Evolutionary conservation across 1,140 invertebrate genomes (phyloP).

Genomic region (Eciton burchellii): DNA sequence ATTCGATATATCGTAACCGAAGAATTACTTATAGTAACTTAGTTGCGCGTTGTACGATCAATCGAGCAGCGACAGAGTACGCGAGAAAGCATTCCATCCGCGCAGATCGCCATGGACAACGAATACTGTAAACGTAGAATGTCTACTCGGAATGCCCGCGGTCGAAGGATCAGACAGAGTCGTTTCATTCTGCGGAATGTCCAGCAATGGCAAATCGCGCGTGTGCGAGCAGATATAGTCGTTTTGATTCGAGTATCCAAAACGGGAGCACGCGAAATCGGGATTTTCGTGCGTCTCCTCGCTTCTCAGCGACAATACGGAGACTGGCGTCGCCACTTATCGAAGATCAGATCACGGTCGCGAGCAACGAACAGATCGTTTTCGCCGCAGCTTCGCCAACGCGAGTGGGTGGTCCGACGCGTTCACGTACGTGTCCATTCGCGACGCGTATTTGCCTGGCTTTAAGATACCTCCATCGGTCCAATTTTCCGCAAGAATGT

Average conservation of each 20-base stretch:
- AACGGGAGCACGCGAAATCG: neutral
- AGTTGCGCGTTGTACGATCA: too few relatives aligned
- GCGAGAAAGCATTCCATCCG: too few relatives aligned
- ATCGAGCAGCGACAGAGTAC: too few relatives aligned
- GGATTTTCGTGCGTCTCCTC: neutral
- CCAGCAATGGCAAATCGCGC: neutral
- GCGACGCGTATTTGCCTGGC: constrained; percentile 70
- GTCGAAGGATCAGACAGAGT: too few relatives aligned
- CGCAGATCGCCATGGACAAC: too few relatives aligned
- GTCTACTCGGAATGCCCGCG: too few relatives aligned
- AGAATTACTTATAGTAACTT: too few relatives aligned
- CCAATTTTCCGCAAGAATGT: constrained; percentile 77
- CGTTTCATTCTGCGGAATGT: constrained; percentile 1
- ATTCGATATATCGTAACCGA: too few relatives aligned
- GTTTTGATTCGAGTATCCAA: neutral
- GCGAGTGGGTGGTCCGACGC: constrained; percentile 70
- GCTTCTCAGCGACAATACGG: too few relatives aligned
- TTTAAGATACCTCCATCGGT: constrained; percentile 71
- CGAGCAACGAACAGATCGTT: constrained; percentile 45
- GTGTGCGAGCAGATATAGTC: neutral
- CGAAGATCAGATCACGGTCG: neutral
- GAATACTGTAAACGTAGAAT: too few relatives aligned
- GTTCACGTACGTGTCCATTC: constrained; percentile 62
- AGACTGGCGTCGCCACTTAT: neutral
- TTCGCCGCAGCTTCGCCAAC: constrained; percentile 34